phyloP scores from a whole-genome alignment of 2,113 vertebrate genomes.

The Pterophyllum scalare region DNA sequence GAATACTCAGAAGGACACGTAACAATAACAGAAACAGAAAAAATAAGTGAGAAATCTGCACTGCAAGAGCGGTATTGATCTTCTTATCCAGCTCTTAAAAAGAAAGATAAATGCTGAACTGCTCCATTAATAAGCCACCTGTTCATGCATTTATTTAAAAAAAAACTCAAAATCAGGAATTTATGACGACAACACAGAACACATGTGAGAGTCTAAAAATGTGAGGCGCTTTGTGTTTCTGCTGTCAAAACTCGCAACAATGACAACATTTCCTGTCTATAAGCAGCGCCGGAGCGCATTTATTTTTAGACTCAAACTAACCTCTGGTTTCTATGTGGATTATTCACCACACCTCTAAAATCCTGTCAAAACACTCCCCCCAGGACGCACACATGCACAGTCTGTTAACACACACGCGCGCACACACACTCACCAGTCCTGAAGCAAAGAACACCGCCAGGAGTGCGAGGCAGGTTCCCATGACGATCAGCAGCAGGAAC shows the following conservation, averaged over 20 bases:
- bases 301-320: not conserved
- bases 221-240: not conserved
- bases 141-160: not conserved
- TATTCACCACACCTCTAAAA: not conserved
- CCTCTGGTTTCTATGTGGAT: not conserved
- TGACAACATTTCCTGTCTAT: not conserved
- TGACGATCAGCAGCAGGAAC: conserved; percentile 97
- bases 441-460: conserved; percentile 96
- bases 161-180: not conserved
- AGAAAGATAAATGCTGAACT: not conserved
- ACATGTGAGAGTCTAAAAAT: not conserved
- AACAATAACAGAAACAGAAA: not conserved
- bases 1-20: too few relatives aligned
- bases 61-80: not conserved
- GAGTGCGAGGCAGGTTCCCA: conserved; percentile 95
- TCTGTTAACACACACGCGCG: not conserved
- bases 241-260: not conserved
- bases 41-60: not conserved
- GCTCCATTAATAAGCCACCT: not conserved
- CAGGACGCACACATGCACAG: not conserved
- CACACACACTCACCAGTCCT: conserved; percentile 86
- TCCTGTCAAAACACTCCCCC: not conserved
- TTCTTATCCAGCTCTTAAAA: not conserved
- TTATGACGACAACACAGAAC: not conserved
- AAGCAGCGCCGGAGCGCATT: not conserved